A percentile compares a stretch with the other conserved stretches of the same genome.
phyloP scores from a whole-genome alignment of 2,888 invertebrate genomes.

The Xanthostigma xanthostigma region DNA sequence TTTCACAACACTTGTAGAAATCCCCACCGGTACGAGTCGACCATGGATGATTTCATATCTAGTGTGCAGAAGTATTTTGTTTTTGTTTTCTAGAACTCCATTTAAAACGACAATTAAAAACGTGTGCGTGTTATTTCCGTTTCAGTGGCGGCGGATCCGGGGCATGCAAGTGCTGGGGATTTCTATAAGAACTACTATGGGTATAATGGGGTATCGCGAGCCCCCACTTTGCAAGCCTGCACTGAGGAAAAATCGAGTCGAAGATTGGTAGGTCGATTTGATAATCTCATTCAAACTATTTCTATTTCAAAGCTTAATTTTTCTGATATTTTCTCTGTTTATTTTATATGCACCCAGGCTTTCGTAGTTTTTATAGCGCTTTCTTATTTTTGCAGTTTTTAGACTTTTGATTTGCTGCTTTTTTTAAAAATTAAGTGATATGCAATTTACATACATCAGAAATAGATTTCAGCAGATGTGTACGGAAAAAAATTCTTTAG shows the following conservation, averaged over 20 bases:
- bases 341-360: too few species aligned
- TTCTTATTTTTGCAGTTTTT: too few species aligned
- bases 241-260: slow-evolving; percentile 47
- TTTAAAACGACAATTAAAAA: background rate
- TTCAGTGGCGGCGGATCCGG: slow-evolving; percentile 73
- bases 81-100: background rate
- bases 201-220: slow-evolving; percentile 46
- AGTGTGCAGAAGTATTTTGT: background rate
- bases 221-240: slow-evolving; percentile 41
- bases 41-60: background rate
- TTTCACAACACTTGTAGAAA: slow-evolving; percentile 1
- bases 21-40: background rate
- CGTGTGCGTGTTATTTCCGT: slow-evolving; percentile 26
- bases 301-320: too few species aligned
- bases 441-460: background rate
- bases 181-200: slow-evolving; percentile 71
- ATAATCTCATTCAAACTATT: too few species aligned
- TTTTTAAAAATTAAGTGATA: background rate
- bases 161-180: slow-evolving; percentile 65
- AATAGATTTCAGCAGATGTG: background rate
- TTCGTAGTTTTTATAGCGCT: too few species aligned
- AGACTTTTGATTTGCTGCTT: background rate
- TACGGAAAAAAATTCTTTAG: background rate
- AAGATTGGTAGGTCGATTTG: slow-evolving; percentile 28
- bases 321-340: too few species aligned